Evolutionary conservation across 2,797 vertebrate genomes (phyloP), one percentile per base, ranked within the genome.

Genomic region (Lutjanus argentimaculatus): DNA sequence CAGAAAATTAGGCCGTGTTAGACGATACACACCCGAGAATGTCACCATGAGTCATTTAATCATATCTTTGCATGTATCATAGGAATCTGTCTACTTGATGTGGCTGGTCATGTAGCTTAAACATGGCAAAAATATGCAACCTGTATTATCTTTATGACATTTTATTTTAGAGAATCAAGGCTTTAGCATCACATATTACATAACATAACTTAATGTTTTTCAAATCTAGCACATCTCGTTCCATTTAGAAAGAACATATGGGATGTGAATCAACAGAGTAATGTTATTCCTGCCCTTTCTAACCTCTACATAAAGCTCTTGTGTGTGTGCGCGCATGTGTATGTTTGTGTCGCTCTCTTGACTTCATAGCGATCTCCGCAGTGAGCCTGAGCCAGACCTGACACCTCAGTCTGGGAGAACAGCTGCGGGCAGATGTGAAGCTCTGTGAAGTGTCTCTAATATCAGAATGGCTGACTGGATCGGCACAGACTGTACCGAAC

Each of bases 391-490:
- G 80, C 77, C 78, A 70, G 84, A 81, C 58, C 86, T 83, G 85
- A 91, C 81, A 85, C 84, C 83, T 85, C 77, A 56, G 75, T 85
- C 82, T 87, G 83, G 77, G 77, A 72, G 68, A 90, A 77, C 86
- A 91, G 82, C 85, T 89, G 90, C 25, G 43, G 82, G 74, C 90
- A 90, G 87, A 92, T 91, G 90, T 84, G 79, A 77, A 79, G 75
- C 75, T 78, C 80, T 56, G 48, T 81, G 75, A 85, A 88, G 85
- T 83, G 80, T 87, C 82, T 87, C 79, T 85, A 80, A 86, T 69
- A 76, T 71, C 70, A 62, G 61, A 75, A 76, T 42, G 75, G 75
- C 72, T 83, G 61, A 85, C 40, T 81, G 48, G 67, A 58, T 80
- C 70, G 51, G 77, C 45, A 69, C 80, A 88, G 67, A 73, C 48